phyloP scores from a whole-genome alignment of 2,797 vertebrate genomes.

The Nyctalus aviator region DNA sequence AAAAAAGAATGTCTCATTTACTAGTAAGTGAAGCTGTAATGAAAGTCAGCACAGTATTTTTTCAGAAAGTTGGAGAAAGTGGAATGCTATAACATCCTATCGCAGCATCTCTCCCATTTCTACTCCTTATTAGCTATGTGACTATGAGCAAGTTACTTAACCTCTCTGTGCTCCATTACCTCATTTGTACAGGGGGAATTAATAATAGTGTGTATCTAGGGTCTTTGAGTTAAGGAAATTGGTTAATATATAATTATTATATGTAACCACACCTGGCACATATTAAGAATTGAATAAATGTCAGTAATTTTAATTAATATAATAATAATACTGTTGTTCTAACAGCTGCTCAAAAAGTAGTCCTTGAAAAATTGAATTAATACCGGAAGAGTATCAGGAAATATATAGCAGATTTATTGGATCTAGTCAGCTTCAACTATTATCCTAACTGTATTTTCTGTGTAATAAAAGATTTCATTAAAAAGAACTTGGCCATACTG shows the following conservation, averaged over 20 bases:
- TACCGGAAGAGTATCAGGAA: constrained; percentile 6
- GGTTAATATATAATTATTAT: not conserved
- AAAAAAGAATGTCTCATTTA: not conserved
- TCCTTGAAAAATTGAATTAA: constrained; percentile 18
- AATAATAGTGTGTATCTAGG: not conserved
- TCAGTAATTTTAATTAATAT: not conserved
- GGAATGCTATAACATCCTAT: not conserved
- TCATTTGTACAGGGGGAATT: not conserved
- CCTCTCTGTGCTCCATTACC: not conserved
- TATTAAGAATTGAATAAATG: not conserved
- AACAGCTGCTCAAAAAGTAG: constrained; percentile 1
- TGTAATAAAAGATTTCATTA: constrained; percentile 38
- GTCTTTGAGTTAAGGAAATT: not conserved
- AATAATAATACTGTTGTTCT: not conserved
- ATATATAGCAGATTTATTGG: not conserved
- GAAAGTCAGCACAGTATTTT: not conserved
- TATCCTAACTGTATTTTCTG: constrained; percentile 28
- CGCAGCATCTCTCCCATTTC: not conserved
- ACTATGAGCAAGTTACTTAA: not conserved
- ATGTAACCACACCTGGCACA: not conserved
- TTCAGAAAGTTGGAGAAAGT: constrained; percentile 22
- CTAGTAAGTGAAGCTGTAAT: not conserved
- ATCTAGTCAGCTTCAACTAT: not conserved
- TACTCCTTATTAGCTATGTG: not conserved
- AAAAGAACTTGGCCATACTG: not conserved